Conservation (phyloP, 2,888 invertebrate genomes). For the Thelaira solivaga region DNA sequence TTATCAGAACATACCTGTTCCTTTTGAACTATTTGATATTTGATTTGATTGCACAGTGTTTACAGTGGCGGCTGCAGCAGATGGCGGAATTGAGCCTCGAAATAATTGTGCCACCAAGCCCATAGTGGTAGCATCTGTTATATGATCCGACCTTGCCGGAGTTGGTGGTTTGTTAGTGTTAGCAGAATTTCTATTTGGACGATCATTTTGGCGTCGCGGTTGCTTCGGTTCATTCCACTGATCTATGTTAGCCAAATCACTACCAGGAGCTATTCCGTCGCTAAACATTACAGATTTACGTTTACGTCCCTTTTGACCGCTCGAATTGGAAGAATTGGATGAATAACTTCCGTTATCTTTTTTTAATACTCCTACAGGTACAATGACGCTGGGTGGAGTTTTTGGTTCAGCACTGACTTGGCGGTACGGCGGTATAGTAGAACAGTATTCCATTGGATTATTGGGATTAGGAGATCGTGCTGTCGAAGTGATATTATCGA, state of each 20-base stretch:
- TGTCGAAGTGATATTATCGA: constrained; percentile 53
- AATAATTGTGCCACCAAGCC: constrained; percentile 72
- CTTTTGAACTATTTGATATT: neutral
- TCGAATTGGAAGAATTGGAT: constrained; percentile 68
- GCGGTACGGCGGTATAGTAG: constrained; percentile 86
- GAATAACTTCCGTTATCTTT: constrained; percentile 76
- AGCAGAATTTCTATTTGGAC: constrained; percentile 30
- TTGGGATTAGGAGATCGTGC: constrained; percentile 85
- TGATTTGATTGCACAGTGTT: constrained; percentile 59
- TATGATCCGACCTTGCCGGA: constrained; percentile 64
- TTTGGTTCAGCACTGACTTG: constrained; percentile 80
- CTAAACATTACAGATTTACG: constrained; percentile 91
- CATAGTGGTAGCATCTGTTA: constrained; percentile 68
- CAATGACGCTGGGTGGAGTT: constrained; percentile 86
- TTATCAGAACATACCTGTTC: constrained; percentile 4
- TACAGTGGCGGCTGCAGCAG: constrained; percentile 70
- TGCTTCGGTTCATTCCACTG: constrained; percentile 80
- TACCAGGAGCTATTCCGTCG: constrained; percentile 90
- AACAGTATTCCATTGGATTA: constrained; percentile 92
- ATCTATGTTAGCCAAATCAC: constrained; percentile 86
- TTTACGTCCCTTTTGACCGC: constrained; percentile 77
- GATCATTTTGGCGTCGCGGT: constrained; percentile 69
- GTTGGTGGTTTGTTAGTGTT: constrained; percentile 67
- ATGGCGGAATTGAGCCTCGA: constrained; percentile 73
- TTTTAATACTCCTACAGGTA: constrained; percentile 89